Evolutionary conservation across 2,888 invertebrate species (phyloP), one percentile per base, ranked within the genome.

Genomic region (Trachelus tabidus): DNA sequence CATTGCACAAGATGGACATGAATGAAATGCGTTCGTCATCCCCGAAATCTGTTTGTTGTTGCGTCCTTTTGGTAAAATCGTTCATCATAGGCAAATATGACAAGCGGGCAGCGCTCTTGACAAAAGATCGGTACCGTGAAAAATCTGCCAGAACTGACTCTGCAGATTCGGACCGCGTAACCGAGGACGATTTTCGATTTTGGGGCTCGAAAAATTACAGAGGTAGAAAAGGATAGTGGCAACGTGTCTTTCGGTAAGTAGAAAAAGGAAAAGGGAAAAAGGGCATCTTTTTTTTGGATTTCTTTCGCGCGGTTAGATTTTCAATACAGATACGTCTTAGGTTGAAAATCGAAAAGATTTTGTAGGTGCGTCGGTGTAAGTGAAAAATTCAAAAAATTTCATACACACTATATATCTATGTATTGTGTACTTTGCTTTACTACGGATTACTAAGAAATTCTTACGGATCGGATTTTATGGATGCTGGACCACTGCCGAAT

Each of bases 61-160:
- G 78, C 82, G 79, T 81, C 80, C 82, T 79, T 82, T 83, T 79
- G 78, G 79, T 84, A 83, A 81, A 88, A 89, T 91, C 91, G 91
- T 91, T 89, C 90, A 91, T 91, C 91, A 91, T 91, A 91, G 84
- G 88, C 89, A 91, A 91, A 91, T 91, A 91, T 91, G 91, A 91
- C 91, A 91, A 89, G 85, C 89, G 89, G 89, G 86, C 85, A 86
- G 87, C 88, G 88, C 86, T 86, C 85, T 84, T 87, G 85, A 87
- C 85, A 88, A 88, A 84, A 84, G 85, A 87, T 86, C 87, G 88
- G 87, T 74, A 89, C 87, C 90, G 91, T 91, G 91, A 90, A 91
- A 88, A 91, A 91, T 91, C 88, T 86, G 79, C 82, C 84, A 79
- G 81, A 83, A 86, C 88, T 91, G 91, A 91, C 91, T 87, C 83